Evolutionary conservation across 2,888 invertebrate species (phyloP).

Genomic region (Pogonocherus hispidulus): DNA sequence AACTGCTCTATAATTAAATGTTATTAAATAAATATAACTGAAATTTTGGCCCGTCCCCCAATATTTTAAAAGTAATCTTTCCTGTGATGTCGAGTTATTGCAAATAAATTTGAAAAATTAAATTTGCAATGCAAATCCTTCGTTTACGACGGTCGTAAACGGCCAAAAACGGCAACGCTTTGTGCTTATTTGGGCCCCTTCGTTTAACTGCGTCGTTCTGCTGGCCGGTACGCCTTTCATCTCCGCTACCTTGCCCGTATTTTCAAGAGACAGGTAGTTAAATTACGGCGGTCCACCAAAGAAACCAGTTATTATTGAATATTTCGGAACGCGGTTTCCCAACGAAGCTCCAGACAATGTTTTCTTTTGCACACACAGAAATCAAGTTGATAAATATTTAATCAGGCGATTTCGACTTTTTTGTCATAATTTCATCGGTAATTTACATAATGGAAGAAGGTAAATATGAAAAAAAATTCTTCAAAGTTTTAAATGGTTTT

Average conservation of each 20-base stretch:
- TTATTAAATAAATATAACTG: too few species aligned
- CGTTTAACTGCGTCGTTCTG: conserved; percentile 31
- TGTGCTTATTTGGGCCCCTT: background rate
- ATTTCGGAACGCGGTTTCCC: conserved; percentile 1
- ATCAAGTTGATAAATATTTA: too few species aligned
- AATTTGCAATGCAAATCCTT: conserved; percentile 22
- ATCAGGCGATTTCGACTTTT: too few species aligned
- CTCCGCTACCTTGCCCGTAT: conserved; percentile 31
- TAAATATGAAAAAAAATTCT: too few species aligned
- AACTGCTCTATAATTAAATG: too few species aligned
- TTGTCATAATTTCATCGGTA: too few species aligned
- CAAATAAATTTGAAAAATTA: conserved; percentile 15
- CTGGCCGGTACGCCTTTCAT: conserved; percentile 29
- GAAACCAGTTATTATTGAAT: conserved; percentile 43
- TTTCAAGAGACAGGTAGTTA: conserved; percentile 32
- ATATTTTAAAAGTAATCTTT: too few species aligned
- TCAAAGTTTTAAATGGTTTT: too few species aligned
- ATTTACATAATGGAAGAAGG: too few species aligned
- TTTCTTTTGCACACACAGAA: background rate
- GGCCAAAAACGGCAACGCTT: conserved; percentile 5
- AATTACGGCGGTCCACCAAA: conserved; percentile 33
- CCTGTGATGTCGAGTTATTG: too few species aligned
- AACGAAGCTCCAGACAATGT: background rate
- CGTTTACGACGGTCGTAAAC: background rate
- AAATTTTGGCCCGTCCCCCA: too few species aligned